Base-by-base conservation (phyloP, 2,888 invertebrate species). In the Coelinius sp. region DNA sequence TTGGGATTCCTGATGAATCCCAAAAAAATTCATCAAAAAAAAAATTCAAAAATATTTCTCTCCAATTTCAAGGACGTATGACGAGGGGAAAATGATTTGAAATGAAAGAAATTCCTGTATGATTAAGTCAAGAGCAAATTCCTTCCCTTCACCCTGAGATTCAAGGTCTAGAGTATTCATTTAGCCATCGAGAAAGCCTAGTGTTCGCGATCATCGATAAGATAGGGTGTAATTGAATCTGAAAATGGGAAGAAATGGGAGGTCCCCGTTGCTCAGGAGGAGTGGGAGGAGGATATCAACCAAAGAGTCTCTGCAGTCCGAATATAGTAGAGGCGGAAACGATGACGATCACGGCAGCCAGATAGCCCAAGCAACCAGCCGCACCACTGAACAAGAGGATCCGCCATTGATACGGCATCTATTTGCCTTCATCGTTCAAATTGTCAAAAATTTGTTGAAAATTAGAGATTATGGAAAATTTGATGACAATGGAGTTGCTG, bases 391-490 rank as follows among this genome's bases (percentile, higher is more conserved):
- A 62, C 65, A 73, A 69, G 77, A 76, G 78, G 79, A 80, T 81
- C 82, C 82, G 84, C 85, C 85, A 85, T 85, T 85, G 85, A 84
- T 85, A 85, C 85, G 84, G 63, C 63, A 44, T 24, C 77, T 76
- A 70, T 72, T 73, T 73, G 74, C 73, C 74, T 73, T 73, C 66
- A 73, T 59, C 59, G 59, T 59, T 59, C 31, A n/a, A 14, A 35
- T 59, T 31, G 17, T 31, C 17, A 14, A 31, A 31, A 59, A 17
- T 59, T 59, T n/a, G 7, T 35, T 35, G 3, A 10, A 35, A 35
- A 35, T 10, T 1, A 35, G 3, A 35, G 35, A 35, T 35, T 35
- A 35, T 8, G 35, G 10, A 10, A 10, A 35, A 35, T 35, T 35
- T 35, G 35, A 35, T 10, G 10, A 1, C 6, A 35, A 8, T 3